A percentile compares a stretch with the other conserved stretches of the same genome.
Evolutionary conservation across 2,113 vertebrate genomes (phyloP).

Genomic region (Apeltes quadracus): DNA sequence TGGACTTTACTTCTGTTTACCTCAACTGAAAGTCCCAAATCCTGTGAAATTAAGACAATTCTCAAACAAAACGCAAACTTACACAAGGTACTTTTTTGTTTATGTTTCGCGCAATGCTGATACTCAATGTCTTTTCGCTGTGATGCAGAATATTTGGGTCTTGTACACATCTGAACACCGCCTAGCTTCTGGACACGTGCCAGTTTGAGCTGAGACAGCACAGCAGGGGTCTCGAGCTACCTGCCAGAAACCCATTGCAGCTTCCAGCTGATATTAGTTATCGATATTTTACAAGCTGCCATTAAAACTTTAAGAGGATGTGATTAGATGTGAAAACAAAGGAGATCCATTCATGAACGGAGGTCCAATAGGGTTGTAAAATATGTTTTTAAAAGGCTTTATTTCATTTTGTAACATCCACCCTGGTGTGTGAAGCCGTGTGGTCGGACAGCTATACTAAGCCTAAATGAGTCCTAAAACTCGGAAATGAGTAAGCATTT

Average conservation of each 20-base stretch:
- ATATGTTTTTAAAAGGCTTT: conserved; percentile 65
- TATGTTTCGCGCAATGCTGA: background rate
- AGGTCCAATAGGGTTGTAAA: conserved; percentile 68
- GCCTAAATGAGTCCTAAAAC: background rate
- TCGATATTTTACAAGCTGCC: conserved; percentile 70
- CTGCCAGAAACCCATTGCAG: conserved; percentile 43
- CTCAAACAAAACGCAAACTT: conserved; percentile 1
- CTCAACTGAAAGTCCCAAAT: conserved; percentile 46
- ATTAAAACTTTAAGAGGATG: conserved; percentile 75
- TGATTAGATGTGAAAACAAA: conserved; percentile 74
- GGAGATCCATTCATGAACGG: conserved; percentile 60
- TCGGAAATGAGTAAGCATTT: background rate
- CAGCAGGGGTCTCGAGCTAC: conserved; percentile 52
- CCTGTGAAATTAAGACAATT: conserved; percentile 20
- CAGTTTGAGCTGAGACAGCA: conserved; percentile 47
- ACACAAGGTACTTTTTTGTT: background rate
- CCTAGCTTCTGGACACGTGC: conserved; percentile 47
- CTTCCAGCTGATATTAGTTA: conserved; percentile 77
- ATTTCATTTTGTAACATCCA: conserved; percentile 67
- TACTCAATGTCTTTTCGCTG: conserved; percentile 8
- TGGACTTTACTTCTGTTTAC: conserved; percentile 49
- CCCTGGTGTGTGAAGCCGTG: conserved; percentile 61
- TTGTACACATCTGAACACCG: conserved; percentile 49
- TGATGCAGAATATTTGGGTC: conserved; percentile 13
- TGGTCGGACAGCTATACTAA: conserved; percentile 35